Conservation (phyloP, 92 coral and sea anemone genomes). For the Parazoanthus atlanticus region DNA sequence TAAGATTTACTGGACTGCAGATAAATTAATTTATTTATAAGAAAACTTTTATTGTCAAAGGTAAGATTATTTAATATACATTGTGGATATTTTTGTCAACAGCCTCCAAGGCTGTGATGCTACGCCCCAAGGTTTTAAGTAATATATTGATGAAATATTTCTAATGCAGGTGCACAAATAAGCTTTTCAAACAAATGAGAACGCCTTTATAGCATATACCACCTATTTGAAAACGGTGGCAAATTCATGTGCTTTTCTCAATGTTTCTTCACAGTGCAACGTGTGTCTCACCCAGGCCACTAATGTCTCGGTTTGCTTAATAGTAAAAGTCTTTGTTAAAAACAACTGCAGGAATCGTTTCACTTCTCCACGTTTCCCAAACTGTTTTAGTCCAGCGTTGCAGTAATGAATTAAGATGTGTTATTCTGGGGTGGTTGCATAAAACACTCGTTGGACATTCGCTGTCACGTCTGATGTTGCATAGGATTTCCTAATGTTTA, state of each 20-base stretch:
- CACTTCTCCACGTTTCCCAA: background rate
- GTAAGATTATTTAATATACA: conserved; percentile 40
- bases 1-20: conserved; percentile 31
- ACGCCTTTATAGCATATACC: background rate
- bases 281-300: background rate
- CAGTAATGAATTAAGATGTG: background rate
- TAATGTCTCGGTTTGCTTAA: background rate
- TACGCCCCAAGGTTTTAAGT: conserved; percentile 7
- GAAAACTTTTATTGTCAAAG: conserved; percentile 26
- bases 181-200: background rate
- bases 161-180: background rate
- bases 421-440: too few relatives aligned
- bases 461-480: too few relatives aligned
- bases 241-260: background rate
- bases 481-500: too few relatives aligned
- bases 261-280: background rate
- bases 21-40: conserved; percentile 44
- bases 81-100: conserved; percentile 8
- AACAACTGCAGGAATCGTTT: too few relatives aligned
- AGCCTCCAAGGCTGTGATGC: conserved; percentile 31
- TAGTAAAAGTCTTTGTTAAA: background rate
- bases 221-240: background rate
- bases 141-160: conserved; percentile 24
- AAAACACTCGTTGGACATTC: too few relatives aligned
- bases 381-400: background rate